Conservation (phyloP, 2,888 invertebrate species). For the Doris montereyensis region DNA sequence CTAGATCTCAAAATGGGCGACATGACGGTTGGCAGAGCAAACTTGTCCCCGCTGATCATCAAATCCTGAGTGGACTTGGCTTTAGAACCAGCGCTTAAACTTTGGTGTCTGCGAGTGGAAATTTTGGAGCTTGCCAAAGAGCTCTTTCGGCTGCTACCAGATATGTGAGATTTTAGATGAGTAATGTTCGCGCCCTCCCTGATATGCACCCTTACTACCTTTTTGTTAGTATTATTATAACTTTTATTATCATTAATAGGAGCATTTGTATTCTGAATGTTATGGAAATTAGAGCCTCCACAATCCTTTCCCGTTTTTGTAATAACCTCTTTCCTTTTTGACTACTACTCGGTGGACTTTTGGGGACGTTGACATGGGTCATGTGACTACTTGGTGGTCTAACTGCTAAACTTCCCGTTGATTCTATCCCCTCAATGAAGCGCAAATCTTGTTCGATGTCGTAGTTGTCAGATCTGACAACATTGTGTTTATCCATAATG, state of each 20-base stretch:
- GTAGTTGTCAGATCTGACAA: slow-evolving; percentile 53
- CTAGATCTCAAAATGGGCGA: slow-evolving; percentile 61
- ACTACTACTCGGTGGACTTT: neutral
- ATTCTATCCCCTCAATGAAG: slow-evolving; percentile 57
- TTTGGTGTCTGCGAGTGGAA: neutral
- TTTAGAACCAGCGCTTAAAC: neutral
- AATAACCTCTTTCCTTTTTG: neutral
- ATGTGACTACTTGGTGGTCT: slow-evolving; percentile 1
- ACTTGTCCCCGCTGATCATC: slow-evolving; percentile 60
- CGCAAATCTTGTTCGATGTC: slow-evolving; percentile 56
- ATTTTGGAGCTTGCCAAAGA: neutral
- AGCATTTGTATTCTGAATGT: neutral
- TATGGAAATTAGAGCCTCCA: slow-evolving; percentile 6
- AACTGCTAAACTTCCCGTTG: slow-evolving; percentile 62
- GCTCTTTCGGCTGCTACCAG: neutral
- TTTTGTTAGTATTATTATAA: too few relatives aligned
- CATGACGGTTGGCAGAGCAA: slow-evolving; percentile 51
- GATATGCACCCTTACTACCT: neutral
- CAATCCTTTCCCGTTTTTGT: slow-evolving; percentile 9
- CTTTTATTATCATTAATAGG: too few relatives aligned
- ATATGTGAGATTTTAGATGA: too few relatives aligned
- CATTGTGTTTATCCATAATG: slow-evolving; percentile 57
- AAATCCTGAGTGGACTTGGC: slow-evolving; percentile 43
- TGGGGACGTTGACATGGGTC: neutral
- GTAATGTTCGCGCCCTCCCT: too few relatives aligned